Percentiles rank a stretch among this genome's conserved stretches.
These are phyloP conservation scores for Scartelaos histophorus DNA, from an alignment of 2,113 vertebrate species.

Conservation along the genomic window DNA sequence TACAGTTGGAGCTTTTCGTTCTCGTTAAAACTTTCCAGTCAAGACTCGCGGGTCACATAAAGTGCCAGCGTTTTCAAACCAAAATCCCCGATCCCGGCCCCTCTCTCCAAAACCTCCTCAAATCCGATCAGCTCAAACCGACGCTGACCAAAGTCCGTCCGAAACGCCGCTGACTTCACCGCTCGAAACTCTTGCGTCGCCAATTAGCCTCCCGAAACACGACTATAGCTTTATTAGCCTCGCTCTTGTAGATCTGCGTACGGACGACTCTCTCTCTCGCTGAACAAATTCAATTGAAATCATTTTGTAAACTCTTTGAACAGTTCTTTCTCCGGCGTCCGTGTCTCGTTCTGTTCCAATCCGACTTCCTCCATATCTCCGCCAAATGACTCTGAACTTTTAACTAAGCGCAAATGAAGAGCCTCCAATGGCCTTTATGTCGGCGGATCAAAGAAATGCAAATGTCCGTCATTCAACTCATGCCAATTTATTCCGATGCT, in stretches of 20 bases:
- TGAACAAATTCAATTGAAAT: neutral
- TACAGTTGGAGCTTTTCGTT: too few species aligned
- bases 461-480: slow-evolving; percentile 36
- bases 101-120: too few species aligned
- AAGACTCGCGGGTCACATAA: too few species aligned
- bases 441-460: slow-evolving; percentile 46
- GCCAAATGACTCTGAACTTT: neutral
- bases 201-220: neutral
- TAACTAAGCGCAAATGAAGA: neutral
- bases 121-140: too few species aligned
- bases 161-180: neutral
- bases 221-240: neutral
- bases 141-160: too few species aligned
- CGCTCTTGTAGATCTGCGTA: neutral
- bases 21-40: too few species aligned
- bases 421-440: slow-evolving; percentile 19
- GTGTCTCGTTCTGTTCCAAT: neutral
- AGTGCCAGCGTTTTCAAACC: too few species aligned
- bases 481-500: slow-evolving; percentile 32
- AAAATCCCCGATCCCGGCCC: too few species aligned
- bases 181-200: neutral
- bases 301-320: neutral
- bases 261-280: neutral
- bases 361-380: neutral
- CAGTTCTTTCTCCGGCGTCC: neutral